Evolutionary conservation across 2,888 invertebrate genomes (phyloP), one percentile per base, ranked within the genome.

Genomic region (Ophioninae sp.): DNA sequence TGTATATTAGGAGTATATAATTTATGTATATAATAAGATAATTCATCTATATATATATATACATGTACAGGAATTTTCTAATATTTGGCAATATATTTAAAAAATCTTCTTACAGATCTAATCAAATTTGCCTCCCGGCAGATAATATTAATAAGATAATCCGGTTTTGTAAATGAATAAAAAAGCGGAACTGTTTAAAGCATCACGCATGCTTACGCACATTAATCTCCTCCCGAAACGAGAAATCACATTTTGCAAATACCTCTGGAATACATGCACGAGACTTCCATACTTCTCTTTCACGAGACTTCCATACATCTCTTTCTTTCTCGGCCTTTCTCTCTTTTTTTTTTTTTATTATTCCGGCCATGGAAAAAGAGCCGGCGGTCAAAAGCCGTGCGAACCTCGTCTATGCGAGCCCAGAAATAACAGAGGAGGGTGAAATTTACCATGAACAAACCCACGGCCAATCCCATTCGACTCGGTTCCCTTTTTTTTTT

Each of bases 401-500:
- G 44, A 62, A 61, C 17, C 30, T 23, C 44, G 17, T 30, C 10
- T 20, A 44, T 23, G 44, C 62, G 8, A 30, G 50, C 8, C 39
- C 67, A 39, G 59, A 72, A 72, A 72, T 65, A 73, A 65, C 57
- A 57, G 41, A 57, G 57, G 57, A 59, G 41, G 10, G 30, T 65
- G n/a, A 67, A 79, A 79, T 79, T 65, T 59, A 23, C 10, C 65
- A 72, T 70, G 64, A 41, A 72, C 20, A 57, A 72, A 70, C 39
- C 23, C 21, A 57, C n/a, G 8, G 41, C 39, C 30, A 37, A 72
- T n/a, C 64, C 65, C 13, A 57, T 39, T 65, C 39, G 21, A 44
- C 44, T 0, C 44, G 1, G 44, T 44, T 44, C 13, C 13, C 13
- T 59, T 21, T 61, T 68, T 61, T 56, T 6, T 7, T 72, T 70